A percentile compares a stretch with the other conserved stretches of the same genome.
phyloP scores from a whole-genome alignment of 2,113 vertebrate genomes.

The Danionella cerebrum region DNA sequence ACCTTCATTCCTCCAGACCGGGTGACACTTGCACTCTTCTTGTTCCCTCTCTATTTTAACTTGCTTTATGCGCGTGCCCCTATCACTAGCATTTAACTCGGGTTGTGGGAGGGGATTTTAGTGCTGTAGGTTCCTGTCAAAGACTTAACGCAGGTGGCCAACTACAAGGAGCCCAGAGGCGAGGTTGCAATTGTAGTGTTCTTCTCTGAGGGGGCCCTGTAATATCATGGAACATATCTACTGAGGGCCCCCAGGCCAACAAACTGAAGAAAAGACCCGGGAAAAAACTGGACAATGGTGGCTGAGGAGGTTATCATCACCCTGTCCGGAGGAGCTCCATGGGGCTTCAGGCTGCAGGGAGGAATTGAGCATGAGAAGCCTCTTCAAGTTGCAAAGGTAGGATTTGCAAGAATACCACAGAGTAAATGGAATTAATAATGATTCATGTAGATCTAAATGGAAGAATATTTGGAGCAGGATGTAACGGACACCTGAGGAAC shows the following conservation, averaged over 20 bases:
- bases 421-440: neutral
- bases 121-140: conserved; percentile 2
- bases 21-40: conserved; percentile 50
- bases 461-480: neutral
- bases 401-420: conserved; percentile 28
- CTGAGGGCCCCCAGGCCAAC: conserved; percentile 47
- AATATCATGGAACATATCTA: conserved; percentile 53
- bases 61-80: conserved; percentile 24
- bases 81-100: conserved; percentile 40
- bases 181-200: conserved; percentile 40
- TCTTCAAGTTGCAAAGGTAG: conserved; percentile 96
- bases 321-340: conserved; percentile 88
- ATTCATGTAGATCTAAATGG: neutral
- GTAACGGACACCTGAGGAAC: conserved; percentile 19
- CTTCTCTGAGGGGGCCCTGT: conserved; percentile 49
- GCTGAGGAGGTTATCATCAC: conserved; percentile 84
- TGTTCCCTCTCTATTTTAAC: conserved; percentile 42
- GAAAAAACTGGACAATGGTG: conserved; percentile 61
- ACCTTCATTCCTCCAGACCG: conserved; percentile 59
- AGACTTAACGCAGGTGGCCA: conserved; percentile 32
- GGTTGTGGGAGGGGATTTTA: conserved; percentile 36
- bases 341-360: conserved; percentile 96
- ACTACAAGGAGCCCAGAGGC: conserved; percentile 39
- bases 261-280: conserved; percentile 27
- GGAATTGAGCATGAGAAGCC: conserved; percentile 87